A percentile compares a stretch with the other conserved stretches of the same genome.
Evolutionary conservation across 2,888 invertebrate genomes (phyloP).

Genomic region (Serrognathus titanus): DNA sequence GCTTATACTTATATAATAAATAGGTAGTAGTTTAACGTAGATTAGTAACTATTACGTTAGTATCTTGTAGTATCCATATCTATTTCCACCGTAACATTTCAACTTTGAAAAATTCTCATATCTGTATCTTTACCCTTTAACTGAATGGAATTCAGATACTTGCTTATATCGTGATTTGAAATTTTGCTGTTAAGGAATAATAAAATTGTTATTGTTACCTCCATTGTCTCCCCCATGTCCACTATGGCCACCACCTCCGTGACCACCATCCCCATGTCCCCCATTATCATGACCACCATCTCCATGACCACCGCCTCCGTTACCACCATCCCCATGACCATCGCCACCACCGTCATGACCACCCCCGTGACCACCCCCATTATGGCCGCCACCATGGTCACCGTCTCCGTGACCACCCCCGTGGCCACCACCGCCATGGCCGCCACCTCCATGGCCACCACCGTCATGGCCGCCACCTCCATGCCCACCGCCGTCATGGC

Average conservation of each 20-base stretch:
- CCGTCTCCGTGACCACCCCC: not conserved
- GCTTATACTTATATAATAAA: too few relatives aligned
- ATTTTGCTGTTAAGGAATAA: too few relatives aligned
- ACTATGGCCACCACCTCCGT: constrained; percentile 4
- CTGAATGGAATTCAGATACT: too few relatives aligned
- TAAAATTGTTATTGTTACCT: constrained; percentile 17
- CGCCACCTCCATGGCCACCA: not conserved
- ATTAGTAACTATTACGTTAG: too few relatives aligned
- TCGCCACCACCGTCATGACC: constrained; percentile 14
- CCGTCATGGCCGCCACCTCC: constrained; percentile 2
- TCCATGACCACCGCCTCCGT: constrained; percentile 13
- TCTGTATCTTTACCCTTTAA: too few relatives aligned
- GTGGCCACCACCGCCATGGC: not conserved
- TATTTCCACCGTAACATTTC: too few relatives aligned
- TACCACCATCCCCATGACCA: constrained; percentile 7
- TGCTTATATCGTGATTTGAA: too few relatives aligned
- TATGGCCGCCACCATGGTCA: not conserved
- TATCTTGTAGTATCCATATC: too few relatives aligned
- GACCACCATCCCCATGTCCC: constrained; percentile 6
- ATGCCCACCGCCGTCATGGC: not conserved
- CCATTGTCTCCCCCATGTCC: constrained; percentile 27
- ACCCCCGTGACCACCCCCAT: constrained; percentile 5
- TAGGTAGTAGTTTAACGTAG: too few relatives aligned
- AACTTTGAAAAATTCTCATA: too few relatives aligned
- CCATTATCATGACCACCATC: constrained; percentile 15